phyloP scores from a whole-genome alignment of 2,888 invertebrate genomes.

The Tetheella fluctuosa region DNA sequence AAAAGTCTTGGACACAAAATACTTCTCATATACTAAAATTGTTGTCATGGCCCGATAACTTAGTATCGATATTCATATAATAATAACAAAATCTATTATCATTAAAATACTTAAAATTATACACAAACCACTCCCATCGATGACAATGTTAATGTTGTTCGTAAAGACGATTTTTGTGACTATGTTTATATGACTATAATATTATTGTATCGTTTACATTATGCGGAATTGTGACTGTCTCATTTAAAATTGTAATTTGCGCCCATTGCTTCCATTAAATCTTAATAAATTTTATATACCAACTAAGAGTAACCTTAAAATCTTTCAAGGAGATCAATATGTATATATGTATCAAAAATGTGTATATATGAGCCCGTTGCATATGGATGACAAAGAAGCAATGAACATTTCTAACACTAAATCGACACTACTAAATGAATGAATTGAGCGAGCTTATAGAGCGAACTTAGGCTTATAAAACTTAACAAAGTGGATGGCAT shows the following conservation, averaged over 20 bases:
- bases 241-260: constrained; percentile 62
- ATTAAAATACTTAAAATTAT: constrained; percentile 70
- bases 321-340: constrained; percentile 14
- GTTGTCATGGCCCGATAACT: constrained; percentile 82
- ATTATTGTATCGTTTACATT: constrained; percentile 55
- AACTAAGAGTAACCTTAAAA: constrained; percentile 18
- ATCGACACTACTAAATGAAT: constrained; percentile 75
- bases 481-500: constrained; percentile 85
- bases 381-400: constrained; percentile 43
- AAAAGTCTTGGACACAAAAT: constrained; percentile 75
- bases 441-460: constrained; percentile 82
- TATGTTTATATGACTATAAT: constrained; percentile 74
- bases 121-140: constrained; percentile 78
- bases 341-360: background rate
- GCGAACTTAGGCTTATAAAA: constrained; percentile 79
- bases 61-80: constrained; percentile 71
- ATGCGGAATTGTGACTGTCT: constrained; percentile 62
- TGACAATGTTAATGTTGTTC: constrained; percentile 73
- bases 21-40: constrained; percentile 60
- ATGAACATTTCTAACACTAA: constrained; percentile 64
- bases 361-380: background rate
- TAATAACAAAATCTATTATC: constrained; percentile 67
- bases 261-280: constrained; percentile 61
- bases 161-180: constrained; percentile 72
- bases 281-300: constrained; percentile 37